Conservation (phyloP, 2,888 invertebrate species). For the Timandra comae region DNA sequence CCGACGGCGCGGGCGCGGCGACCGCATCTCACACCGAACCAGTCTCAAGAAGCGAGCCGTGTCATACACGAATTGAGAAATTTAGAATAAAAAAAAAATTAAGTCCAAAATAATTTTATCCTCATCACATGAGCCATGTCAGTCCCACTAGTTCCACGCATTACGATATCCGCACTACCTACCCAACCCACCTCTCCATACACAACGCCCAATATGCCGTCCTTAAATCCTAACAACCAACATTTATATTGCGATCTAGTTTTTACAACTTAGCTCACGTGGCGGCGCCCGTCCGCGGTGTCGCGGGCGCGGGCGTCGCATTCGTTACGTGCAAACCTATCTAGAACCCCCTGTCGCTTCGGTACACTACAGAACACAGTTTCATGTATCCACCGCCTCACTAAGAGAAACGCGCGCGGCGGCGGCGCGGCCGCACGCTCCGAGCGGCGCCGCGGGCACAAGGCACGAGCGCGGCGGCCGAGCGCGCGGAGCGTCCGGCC, state of each 20-base stretch:
- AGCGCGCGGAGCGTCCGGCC: too few relatives aligned
- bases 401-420: slow-evolving; percentile 56
- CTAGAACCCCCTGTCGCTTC: slow-evolving; percentile 65
- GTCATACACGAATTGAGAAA: slow-evolving; percentile 65
- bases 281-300: background rate
- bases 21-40: slow-evolving; percentile 43
- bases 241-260: slow-evolving; percentile 68
- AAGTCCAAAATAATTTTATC: slow-evolving; percentile 49
- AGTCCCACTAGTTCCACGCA: slow-evolving; percentile 56
- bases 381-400: slow-evolving; percentile 63
- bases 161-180: slow-evolving; percentile 55
- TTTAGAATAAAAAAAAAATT: slow-evolving; percentile 40
- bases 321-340: slow-evolving; percentile 53
- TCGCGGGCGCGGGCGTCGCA: slow-evolving; percentile 7
- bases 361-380: slow-evolving; percentile 73
- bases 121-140: slow-evolving; percentile 71
- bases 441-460: too few relatives aligned
- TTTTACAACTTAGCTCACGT: slow-evolving; percentile 56
- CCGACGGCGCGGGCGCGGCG: slow-evolving; percentile 3
- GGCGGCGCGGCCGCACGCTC: slow-evolving; percentile 35
- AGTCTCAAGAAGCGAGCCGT: slow-evolving; percentile 65
- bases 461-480: background rate
- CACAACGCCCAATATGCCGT: slow-evolving; percentile 72
- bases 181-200: slow-evolving; percentile 53
- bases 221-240: slow-evolving; percentile 52